Evolutionary conservation across 2,113 vertebrate species (phyloP).

Genomic region (Porphyrio hochstetteri): DNA sequence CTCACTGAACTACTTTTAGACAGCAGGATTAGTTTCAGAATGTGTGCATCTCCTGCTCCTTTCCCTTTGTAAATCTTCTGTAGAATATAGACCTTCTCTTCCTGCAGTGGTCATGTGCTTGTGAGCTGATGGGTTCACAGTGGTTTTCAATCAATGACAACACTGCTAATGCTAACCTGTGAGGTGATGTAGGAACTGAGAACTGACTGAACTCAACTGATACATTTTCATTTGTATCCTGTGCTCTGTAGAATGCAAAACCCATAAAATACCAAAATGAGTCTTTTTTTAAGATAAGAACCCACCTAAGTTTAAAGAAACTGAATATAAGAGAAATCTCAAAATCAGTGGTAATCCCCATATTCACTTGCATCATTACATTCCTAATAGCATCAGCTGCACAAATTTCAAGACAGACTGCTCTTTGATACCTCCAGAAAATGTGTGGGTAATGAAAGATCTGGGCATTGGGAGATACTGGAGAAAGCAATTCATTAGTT

Average conservation of each 20-base stretch:
- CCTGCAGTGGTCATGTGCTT: not conserved
- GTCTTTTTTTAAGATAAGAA: not conserved
- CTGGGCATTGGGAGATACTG: accelerated
- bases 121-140: not conserved
- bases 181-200: not conserved
- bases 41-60: not conserved
- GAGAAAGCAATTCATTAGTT: not conserved
- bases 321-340: not conserved
- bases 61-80: not conserved
- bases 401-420: not conserved
- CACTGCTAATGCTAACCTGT: not conserved
- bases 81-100: not conserved
- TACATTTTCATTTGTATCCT: not conserved
- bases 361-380: not conserved
- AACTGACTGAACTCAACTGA: accelerated
- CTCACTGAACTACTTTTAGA: not conserved
- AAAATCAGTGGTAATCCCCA: not conserved
- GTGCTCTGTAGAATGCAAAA: not conserved
- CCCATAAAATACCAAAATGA: not conserved
- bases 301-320: not conserved
- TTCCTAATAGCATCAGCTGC: not conserved
- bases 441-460: not conserved
- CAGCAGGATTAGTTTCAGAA: not conserved
- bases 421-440: not conserved
- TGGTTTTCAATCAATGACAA: not conserved